Percentiles rank a stretch among this genome's conserved stretches.
Evolutionary conservation across 2,888 invertebrate species (phyloP).

Genomic region (Lasius fuliginosus): DNA sequence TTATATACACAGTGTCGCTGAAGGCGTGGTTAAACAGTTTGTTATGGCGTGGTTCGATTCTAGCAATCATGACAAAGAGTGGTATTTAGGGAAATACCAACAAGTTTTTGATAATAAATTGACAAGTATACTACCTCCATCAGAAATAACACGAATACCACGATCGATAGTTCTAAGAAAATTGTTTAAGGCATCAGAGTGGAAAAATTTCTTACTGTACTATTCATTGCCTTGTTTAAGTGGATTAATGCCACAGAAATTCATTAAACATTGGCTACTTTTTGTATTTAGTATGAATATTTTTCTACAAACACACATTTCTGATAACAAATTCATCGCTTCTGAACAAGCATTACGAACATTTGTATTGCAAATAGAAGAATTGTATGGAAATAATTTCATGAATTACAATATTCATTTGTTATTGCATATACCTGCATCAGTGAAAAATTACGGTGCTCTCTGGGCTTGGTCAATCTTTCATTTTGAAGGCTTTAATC

Average conservation of each 20-base stretch:
- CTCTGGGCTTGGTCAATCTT: constrained; percentile 3
- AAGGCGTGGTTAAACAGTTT: constrained; percentile 18
- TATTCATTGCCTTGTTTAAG: not conserved
- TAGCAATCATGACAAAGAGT: not conserved
- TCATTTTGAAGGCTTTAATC: constrained; percentile 6
- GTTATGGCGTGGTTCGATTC: constrained; percentile 6
- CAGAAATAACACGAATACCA: not conserved
- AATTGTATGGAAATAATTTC: constrained; percentile 5
- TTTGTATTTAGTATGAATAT: not conserved
- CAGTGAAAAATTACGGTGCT: constrained; percentile 2
- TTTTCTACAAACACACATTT: constrained; percentile 1
- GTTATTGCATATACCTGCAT: constrained; percentile 1
- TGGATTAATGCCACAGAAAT: constrained; percentile 4
- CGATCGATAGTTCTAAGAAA: not conserved
- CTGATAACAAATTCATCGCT: not conserved
- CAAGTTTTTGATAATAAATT: not conserved
- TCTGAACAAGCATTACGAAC: not conserved
- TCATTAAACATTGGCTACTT: not conserved
- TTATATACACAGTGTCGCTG: constrained; percentile 1
- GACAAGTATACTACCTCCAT: not conserved
- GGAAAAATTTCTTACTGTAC: not conserved
- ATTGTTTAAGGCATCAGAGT: not conserved
- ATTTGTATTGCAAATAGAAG: not conserved
- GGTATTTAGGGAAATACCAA: constrained; percentile 8
- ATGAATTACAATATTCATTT: constrained; percentile 11